phyloP scores from a whole-genome alignment of 2,113 vertebrate species.

The Colossoma macropomum region DNA sequence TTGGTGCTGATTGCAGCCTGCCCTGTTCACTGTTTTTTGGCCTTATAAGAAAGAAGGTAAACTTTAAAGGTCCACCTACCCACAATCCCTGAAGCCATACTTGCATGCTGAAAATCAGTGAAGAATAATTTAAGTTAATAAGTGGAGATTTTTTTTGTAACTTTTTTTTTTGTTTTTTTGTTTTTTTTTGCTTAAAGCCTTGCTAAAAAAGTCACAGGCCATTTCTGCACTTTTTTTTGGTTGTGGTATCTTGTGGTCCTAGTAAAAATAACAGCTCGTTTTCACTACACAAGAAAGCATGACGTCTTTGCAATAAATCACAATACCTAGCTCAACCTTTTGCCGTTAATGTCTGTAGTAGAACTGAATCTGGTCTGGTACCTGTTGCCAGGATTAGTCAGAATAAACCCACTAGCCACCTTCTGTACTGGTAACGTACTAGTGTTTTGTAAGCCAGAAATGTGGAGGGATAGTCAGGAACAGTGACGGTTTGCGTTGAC shows the following conservation, averaged over 20 bases:
- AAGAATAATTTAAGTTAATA: not conserved
- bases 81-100: not conserved
- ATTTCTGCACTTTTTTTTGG: not conserved
- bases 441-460: not conserved
- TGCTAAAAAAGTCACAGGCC: not conserved
- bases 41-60: not conserved
- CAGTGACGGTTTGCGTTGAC: not conserved
- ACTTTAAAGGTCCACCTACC: not conserved
- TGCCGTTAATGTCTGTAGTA: not conserved
- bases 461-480: not conserved
- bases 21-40: not conserved
- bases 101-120: not conserved
- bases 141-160: not conserved
- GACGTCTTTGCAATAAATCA: conserved; percentile 42
- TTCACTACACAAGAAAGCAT: not conserved
- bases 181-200: not conserved
- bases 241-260: not conserved
- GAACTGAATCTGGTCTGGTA: not conserved
- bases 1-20: not conserved
- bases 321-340: conserved; percentile 3
- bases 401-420: not conserved
- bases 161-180: too few relatives aligned
- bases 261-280: not conserved
- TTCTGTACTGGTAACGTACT: not conserved
- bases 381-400: not conserved